These are phyloP conservation scores for Choreutis nemorana DNA, from an alignment of 2,888 invertebrate genomes.

Conservation along the genomic window DNA sequence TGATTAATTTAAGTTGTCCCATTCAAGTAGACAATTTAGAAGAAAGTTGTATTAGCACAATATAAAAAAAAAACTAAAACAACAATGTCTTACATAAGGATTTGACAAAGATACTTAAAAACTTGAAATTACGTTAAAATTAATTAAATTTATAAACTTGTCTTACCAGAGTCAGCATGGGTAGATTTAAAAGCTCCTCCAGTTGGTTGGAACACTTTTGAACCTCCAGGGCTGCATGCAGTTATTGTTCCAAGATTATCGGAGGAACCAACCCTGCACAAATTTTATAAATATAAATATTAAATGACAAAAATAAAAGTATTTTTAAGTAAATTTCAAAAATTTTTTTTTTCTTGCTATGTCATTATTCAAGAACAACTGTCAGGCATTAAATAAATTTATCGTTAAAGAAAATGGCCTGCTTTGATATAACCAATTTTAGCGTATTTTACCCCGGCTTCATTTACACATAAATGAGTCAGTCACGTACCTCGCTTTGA, in stretches of 20 bases:
- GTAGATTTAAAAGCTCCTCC: constrained; percentile 93
- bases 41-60: not conserved
- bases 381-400: no score
- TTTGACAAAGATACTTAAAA: no score
- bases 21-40: not conserved
- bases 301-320: not conserved
- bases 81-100: not conserved
- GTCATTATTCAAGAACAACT: no score
- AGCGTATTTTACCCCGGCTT: not conserved
- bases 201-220: constrained; percentile 90
- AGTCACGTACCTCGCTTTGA: constrained; percentile 74
- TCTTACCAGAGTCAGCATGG: constrained; percentile 61
- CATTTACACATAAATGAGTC: not conserved
- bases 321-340: no score
- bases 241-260: constrained; percentile 57
- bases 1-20: not conserved
- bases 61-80: not conserved
- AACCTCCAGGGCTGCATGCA: constrained; percentile 78
- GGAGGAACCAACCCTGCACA: constrained; percentile 49
- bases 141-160: not conserved
- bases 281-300: not conserved
- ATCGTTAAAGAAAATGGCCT: no score
- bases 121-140: not conserved
- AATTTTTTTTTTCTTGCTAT: no score
- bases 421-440: constrained; percentile 1